Conservation (phyloP, 2,797 vertebrate species). For the Cichlasoma orientale region DNA sequence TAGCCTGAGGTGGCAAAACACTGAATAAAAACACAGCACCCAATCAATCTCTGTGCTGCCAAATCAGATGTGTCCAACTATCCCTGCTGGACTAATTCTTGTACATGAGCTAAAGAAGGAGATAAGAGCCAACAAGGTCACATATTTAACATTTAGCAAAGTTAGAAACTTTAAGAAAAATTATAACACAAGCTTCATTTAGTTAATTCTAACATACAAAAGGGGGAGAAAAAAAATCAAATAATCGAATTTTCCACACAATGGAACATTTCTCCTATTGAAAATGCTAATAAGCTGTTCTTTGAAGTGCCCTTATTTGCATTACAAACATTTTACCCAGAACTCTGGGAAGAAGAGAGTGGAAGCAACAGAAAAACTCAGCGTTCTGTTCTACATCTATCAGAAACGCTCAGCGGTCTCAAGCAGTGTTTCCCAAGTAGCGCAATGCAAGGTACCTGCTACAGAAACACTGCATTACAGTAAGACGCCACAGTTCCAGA, state of each 20-base stretch:
- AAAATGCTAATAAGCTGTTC: conserved; percentile 87
- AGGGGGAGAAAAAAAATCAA: conserved; percentile 41
- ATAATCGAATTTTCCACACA: conserved; percentile 75
- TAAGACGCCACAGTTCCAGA: conserved; percentile 33
- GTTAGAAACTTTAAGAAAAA: conserved; percentile 25
- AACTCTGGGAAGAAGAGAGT: conserved; percentile 70
- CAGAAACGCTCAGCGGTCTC: conserved; percentile 52
- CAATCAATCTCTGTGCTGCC: conserved; percentile 68
- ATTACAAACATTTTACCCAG: conserved; percentile 85
- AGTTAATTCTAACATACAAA: conserved; percentile 19
- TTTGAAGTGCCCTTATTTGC: conserved; percentile 91
- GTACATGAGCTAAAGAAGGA: conserved; percentile 36
- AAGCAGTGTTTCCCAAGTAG: conserved; percentile 36
- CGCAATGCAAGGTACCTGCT: conserved; percentile 15
- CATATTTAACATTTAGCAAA: conserved; percentile 47
- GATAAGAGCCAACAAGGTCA: conserved; percentile 66
- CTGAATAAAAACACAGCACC: conserved; percentile 64
- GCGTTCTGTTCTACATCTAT: conserved; percentile 77
- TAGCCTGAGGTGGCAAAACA: conserved; percentile 63
- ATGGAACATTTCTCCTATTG: conserved; percentile 80
- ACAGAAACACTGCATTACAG: conserved; percentile 13
- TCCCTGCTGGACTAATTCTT: conserved; percentile 40
- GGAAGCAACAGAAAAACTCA: conserved; percentile 64
- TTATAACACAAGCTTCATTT: conserved; percentile 11
- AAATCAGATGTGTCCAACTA: conserved; percentile 66